Base-by-base conservation (phyloP, 2,113 vertebrate genomes). In the Perca flavescens region DNA sequence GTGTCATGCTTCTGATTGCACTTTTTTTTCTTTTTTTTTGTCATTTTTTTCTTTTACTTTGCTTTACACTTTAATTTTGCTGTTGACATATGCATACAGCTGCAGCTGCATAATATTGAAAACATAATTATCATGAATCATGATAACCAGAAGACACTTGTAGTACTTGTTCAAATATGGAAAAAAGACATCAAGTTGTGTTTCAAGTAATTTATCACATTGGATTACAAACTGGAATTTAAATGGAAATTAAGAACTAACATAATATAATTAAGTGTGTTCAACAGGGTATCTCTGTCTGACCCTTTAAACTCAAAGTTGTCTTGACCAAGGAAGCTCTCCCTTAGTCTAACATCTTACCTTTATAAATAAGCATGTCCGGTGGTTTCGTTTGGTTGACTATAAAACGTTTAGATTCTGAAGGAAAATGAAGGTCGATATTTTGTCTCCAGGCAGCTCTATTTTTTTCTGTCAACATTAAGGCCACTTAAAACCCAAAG, bases 41-140 rank as follows among this genome's bases (percentile, higher is more conserved):
- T 61, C 9, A 63, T 64, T 80, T 82, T 25, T 43, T 79, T 58
- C 16, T 82, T 82, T 81, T 17, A 14, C 52, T 58, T 72, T 66
- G 54, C 62, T 77, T 74, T 86, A 87, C 86, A 93, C 83, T 89
- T 89, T 89, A 14, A 28, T 34, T 78, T 17, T 46, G 3, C 56
- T 54, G 21, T 16, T 80, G 13, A 72, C 52, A 78, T 84, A 68
- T 82, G 10, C 49, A 15, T 61, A 75, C 10, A 63, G 54, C 46
- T 79, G 40, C 34, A 79, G 15, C 36, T 69, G 4, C 46, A 31
- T 53, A 5, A 47, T 70, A 49, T 4, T 21, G 14, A 70, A 52
- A 34, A 31, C 53, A 22, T 25, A 36, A 71, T 34, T 1, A 17
- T 78, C 7, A 68, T 17, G 1, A 5, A 19, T 75, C 7, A 68